These are phyloP conservation scores for Trichechus manatus DNA, from an alignment of 2,113 vertebrate genomes.

Conservation along the genomic window DNA sequence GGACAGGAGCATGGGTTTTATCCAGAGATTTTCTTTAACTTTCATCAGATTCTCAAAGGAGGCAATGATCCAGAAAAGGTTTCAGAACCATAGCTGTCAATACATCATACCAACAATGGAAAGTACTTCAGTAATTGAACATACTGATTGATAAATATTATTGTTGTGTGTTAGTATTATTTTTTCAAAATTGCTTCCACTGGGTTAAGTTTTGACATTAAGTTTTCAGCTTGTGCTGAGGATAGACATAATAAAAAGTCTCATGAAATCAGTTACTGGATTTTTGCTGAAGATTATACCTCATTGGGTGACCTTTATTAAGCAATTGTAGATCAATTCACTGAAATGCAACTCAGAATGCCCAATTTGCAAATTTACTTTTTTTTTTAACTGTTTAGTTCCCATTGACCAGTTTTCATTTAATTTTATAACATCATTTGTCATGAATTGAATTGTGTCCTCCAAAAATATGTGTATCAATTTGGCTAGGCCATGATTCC, in stretches of 20 bases:
- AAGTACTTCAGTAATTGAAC: neutral
- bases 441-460: no score
- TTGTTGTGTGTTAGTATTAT: neutral
- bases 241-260: neutral
- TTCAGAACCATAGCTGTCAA: neutral
- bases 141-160: neutral
- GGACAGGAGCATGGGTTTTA: neutral
- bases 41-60: neutral
- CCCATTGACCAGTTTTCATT: neutral
- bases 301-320: neutral
- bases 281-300: conserved; percentile 15
- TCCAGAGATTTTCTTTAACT: neutral
- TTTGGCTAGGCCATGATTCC: no score
- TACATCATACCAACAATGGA: neutral
- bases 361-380: neutral
- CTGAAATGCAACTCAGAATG: neutral
- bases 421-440: neutral
- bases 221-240: neutral
- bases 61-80: neutral
- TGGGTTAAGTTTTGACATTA: neutral
- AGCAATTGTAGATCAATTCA: conserved; percentile 7
- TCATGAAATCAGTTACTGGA: conserved; percentile 22
- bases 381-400: neutral
- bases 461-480: no score
- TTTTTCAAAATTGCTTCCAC: neutral